These are phyloP conservation scores for Parnassius orleans DNA, from an alignment of 2,888 invertebrate species.

Conservation along the genomic window DNA sequence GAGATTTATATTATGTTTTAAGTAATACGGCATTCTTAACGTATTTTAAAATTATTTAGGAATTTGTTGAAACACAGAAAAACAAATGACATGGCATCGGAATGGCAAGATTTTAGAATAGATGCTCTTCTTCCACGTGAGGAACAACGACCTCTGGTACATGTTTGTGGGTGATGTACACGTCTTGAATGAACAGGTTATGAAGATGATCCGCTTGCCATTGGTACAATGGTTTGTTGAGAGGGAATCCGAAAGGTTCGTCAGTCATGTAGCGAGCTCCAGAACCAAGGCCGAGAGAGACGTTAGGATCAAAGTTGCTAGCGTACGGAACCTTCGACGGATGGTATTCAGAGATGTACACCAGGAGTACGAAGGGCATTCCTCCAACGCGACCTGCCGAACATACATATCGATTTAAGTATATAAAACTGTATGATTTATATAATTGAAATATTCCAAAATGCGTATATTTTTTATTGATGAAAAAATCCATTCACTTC, in stretches of 20 bases:
- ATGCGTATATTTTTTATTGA: background rate
- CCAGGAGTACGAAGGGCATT: constrained; percentile 82
- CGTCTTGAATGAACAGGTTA: constrained; percentile 75
- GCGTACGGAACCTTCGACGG: constrained; percentile 61
- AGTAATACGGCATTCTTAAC: no score
- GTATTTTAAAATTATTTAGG: no score
- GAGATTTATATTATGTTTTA: no score
- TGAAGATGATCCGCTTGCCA: constrained; percentile 57
- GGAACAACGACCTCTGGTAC: constrained; percentile 55
- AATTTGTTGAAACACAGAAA: no score
- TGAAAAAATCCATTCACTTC: background rate
- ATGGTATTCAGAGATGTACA: constrained; percentile 79
- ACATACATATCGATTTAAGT: constrained; percentile 3
- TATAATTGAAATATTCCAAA: background rate
- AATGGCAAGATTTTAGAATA: background rate
- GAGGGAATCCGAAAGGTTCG: constrained; percentile 78
- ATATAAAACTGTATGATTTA: background rate
- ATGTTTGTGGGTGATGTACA: constrained; percentile 76
- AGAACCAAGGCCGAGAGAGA: constrained; percentile 73
- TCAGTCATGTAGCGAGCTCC: constrained; percentile 69
- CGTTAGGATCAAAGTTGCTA: constrained; percentile 66
- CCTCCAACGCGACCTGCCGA: constrained; percentile 69
- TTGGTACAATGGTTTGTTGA: constrained; percentile 73
- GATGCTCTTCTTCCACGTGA: constrained; percentile 39
- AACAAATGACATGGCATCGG: background rate